phyloP scores from a whole-genome alignment of 2,888 invertebrate species.

The Tiliacea citrago region DNA sequence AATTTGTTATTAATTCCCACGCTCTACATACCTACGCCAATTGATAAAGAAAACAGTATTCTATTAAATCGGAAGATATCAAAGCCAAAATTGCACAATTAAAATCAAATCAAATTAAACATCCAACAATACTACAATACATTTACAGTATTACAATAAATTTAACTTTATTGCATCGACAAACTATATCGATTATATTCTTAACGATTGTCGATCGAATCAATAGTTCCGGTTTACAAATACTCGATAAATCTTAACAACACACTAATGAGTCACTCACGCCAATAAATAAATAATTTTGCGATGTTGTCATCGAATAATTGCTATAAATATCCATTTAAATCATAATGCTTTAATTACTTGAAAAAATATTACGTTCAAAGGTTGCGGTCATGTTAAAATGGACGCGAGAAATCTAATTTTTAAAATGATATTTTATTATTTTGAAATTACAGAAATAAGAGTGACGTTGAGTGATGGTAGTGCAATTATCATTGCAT shows the following conservation, averaged over 20 bases:
- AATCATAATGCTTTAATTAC: constrained; percentile 55
- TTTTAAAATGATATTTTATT: constrained; percentile 33
- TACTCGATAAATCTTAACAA: constrained; percentile 42
- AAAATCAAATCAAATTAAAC: constrained; percentile 28
- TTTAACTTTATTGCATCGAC: constrained; percentile 47
- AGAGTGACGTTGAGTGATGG: constrained; percentile 54
- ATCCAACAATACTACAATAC: constrained; percentile 13
- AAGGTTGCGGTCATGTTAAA: constrained; percentile 37
- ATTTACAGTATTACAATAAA: constrained; percentile 30
- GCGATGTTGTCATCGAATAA: constrained; percentile 53
- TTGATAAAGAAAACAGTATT: not conserved
- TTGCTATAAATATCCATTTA: constrained; percentile 46
- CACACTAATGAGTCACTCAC: constrained; percentile 49
- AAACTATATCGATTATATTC: constrained; percentile 24
- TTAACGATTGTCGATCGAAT: constrained; percentile 24
- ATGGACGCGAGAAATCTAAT: not conserved
- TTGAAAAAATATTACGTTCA: constrained; percentile 48
- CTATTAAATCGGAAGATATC: constrained; percentile 13
- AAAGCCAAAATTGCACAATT: constrained; percentile 16
- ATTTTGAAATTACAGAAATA: constrained; percentile 53
- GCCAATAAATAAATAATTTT: constrained; percentile 51
- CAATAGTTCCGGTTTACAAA: constrained; percentile 47
- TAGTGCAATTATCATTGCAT: constrained; percentile 54
- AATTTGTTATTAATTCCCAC: not conserved
- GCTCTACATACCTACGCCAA: not conserved